Evolutionary conservation across 2,888 invertebrate species (phyloP).

Genomic region (Micropterix aruncella): DNA sequence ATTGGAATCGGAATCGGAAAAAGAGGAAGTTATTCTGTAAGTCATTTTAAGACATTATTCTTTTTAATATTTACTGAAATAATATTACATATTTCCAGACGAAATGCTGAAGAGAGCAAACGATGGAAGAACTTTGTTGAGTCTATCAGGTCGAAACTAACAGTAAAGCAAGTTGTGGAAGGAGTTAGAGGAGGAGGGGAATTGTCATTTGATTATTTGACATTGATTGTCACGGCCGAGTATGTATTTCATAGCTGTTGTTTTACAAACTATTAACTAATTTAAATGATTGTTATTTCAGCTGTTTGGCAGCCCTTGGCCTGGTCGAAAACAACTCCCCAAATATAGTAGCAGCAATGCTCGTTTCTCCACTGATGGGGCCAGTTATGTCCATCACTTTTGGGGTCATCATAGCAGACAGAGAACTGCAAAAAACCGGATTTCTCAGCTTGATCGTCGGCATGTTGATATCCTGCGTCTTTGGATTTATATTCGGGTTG

Average conservation of each 20-base stretch:
- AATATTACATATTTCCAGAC: conserved; percentile 18
- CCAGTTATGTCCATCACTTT: conserved; percentile 82
- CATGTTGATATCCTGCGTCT: conserved; percentile 57
- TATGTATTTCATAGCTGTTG: conserved; percentile 26
- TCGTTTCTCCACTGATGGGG: conserved; percentile 66
- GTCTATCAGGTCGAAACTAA: conserved; percentile 64
- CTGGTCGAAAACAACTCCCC: conserved; percentile 73
- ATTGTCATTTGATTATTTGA: conserved; percentile 69
- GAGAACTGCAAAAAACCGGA: conserved; percentile 52
- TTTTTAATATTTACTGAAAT: conserved; percentile 1
- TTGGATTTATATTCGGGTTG: conserved; percentile 69
- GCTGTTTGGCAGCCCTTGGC: conserved; percentile 71
- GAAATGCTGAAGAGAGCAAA: conserved; percentile 38
- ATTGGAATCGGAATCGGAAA: conserved; percentile 18
- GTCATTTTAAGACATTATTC: conserved; percentile 14
- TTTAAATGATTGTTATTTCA: conserved; percentile 19
- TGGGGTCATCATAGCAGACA: conserved; percentile 65
- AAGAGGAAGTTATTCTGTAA: conserved; percentile 27
- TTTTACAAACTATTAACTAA: too few relatives aligned
- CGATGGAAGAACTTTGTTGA: conserved; percentile 60
- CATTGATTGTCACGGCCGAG: conserved; percentile 71
- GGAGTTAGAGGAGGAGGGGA: conserved; percentile 64
- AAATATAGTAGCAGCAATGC: conserved; percentile 64
- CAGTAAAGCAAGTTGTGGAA: conserved; percentile 74
- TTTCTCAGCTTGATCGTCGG: conserved; percentile 54